A percentile compares a stretch with the other conserved stretches of the same genome.
Evolutionary conservation across 2,113 vertebrate species (phyloP).

Genomic region (Calypte anna): DNA sequence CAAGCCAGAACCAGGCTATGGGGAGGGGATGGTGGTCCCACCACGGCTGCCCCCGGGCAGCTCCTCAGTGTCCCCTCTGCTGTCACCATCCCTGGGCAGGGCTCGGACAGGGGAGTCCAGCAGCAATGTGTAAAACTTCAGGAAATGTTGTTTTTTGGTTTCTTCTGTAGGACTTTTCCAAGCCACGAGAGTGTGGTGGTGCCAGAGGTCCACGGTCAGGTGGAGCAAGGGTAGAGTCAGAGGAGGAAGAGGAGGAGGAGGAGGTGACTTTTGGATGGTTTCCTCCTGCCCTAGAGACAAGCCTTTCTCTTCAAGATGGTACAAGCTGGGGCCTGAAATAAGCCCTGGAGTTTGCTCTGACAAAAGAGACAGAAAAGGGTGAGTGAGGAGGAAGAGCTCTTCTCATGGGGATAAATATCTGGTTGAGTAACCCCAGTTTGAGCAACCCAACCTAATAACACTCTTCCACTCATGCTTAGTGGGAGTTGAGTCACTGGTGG

Average conservation of each 20-base stretch:
- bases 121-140: neutral
- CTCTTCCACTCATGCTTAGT: neutral
- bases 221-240: neutral
- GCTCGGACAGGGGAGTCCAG: neutral
- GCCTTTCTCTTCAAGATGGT: slow-evolving; percentile 28
- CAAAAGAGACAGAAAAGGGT: slow-evolving; percentile 19
- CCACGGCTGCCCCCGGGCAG: accelerated
- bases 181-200: neutral
- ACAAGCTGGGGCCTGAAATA: neutral
- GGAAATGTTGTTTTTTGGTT: neutral
- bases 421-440: slow-evolving; percentile 47
- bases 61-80: neutral
- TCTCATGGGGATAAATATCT: slow-evolving; percentile 19
- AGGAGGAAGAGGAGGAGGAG: neutral
- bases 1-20: neutral
- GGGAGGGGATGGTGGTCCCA: neutral
- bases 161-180: neutral
- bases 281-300: slow-evolving; percentile 16
- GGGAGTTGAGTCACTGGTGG: neutral
- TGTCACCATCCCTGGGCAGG: neutral
- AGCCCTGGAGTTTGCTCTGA: slow-evolving; percentile 8
- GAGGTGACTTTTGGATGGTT: neutral
- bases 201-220: neutral
- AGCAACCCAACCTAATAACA: slow-evolving; percentile 36
- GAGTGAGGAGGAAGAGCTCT: slow-evolving; percentile 32